Evolutionary conservation across 2,797 vertebrate genomes (phyloP).

Genomic region (Gallinago solitaria): DNA sequence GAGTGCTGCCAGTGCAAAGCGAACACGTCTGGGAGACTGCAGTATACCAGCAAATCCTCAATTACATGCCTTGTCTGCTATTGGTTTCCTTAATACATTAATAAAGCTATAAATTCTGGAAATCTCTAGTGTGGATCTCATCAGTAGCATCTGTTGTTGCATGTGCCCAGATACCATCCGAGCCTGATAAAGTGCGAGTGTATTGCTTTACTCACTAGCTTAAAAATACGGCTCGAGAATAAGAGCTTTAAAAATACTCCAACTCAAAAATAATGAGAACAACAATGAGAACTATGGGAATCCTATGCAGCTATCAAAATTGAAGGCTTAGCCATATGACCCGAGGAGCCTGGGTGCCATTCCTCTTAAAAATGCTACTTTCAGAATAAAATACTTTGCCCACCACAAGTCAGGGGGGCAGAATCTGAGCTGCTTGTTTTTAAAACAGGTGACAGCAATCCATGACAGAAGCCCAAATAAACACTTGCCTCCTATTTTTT

Average conservation of each 20-base stretch:
- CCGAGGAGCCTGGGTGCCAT: not conserved
- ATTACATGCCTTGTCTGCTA: not conserved
- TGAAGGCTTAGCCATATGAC: not conserved
- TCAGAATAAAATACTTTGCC: not conserved
- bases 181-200: not conserved
- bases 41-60: not conserved
- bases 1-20: not conserved
- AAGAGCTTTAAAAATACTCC: not conserved
- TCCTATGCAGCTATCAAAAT: not conserved
- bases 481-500: not conserved
- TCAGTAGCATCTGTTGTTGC: not conserved
- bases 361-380: not conserved
- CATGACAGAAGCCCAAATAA: not conserved
- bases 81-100: not conserved
- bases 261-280: not conserved
- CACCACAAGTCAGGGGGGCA: not conserved
- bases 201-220: not conserved
- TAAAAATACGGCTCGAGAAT: not conserved
- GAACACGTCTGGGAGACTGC: not conserved
- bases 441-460: not conserved
- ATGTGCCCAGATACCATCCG: not conserved
- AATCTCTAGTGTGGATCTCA: not conserved
- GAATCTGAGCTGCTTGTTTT: not conserved
- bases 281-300: not conserved
- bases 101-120: conserved; percentile 5